Evolutionary conservation across 2,888 invertebrate genomes (phyloP), one percentile per base, ranked within the genome.

Genomic region (Caenorhabditis drosophilae): DNA sequence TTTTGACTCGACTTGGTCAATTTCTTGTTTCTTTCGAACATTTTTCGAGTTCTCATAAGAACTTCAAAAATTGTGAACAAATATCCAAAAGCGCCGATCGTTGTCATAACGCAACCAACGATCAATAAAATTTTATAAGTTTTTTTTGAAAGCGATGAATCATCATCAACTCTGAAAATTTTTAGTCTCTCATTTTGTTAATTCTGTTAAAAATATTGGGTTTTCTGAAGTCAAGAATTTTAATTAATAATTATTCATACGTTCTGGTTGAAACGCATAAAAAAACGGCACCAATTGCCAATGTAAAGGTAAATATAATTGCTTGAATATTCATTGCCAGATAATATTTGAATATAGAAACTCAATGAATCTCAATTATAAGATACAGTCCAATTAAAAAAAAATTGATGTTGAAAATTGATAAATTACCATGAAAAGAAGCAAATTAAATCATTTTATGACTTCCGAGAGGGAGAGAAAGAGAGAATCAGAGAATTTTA

Each of bases 291-390:
- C 71, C 71, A 27, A 63, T 64, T 1, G 68, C 68, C 34, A 71
- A 41, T 12, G 68, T 50, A 45, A 71, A 68, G 38, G 66, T 68
- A 53, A 64, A 68, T 18, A 71, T 44, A 40, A 71, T 68, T 4
- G 71, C 71, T 54, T 71, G 71, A 31, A 68, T 60, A 42, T 71
- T 71, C 71, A 71, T 71, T n/a, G n/a, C n/a, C n/a, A n/a, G n/a
- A n/a, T n/a, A n/a, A n/a, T n/a, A n/a, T n/a, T n/a, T n/a, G n/a
- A n/a, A n/a, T n/a, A n/a, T n/a, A n/a, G n/a, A n/a, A n/a, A n/a
- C n/a, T n/a, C n/a, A n/a, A n/a, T n/a, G n/a, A n/a, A n/a, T n/a
- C n/a, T n/a, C n/a, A n/a, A n/a, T n/a, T n/a, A n/a, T n/a, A n/a
- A n/a, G n/a, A n/a, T n/a, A n/a, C n/a, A n/a, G n/a, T n/a, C n/a